Base-by-base conservation (phyloP, 2,113 vertebrate genomes). In the Pterophyllum scalare region DNA sequence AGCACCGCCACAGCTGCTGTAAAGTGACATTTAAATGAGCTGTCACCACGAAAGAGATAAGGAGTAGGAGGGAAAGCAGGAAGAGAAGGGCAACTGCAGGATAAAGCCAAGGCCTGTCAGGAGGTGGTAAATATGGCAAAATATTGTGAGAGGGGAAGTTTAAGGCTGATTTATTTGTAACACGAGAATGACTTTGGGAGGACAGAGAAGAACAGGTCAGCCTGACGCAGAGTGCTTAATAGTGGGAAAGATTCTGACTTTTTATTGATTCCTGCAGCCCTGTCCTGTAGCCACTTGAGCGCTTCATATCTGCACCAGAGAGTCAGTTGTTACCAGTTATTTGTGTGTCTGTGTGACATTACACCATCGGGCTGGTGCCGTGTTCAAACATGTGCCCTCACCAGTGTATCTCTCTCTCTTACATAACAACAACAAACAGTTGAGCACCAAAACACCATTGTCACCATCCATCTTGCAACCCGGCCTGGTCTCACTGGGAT, bases 11-110 rank as follows among this genome's bases (percentile, higher is more conserved):
- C 90, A 87, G 91, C 92, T 93, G 91, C 91, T 86, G 87, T 77
- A 77, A 89, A 87, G 87, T 86, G 92, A 92, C 93, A 92, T 87
- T 92, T 87, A 91, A 93, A 92, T 91, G 86, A 93, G 87, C 90
- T 76, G 91, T 89, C 88, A 81, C 15, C 1, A 1, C 15, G 10
- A 62, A 26, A 26, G 78, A 43, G 79, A 78, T 22, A n/a, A 46
- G 40, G 80, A 82, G 88, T 35, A 78, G 64, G 77, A 46, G 77
- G 35, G 58, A 72, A 72, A 72, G 52, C 46, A 54, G 46, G 31
- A 82, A 79, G 65, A 83, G 75, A 43, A 57, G 81, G 79, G 65
- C 31, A 22, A 64, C 19, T 10, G 61, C 76, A 80, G 77, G 76
- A 84, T 67, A 52, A 64, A 65, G 22, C 67, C 22, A 2, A 2